phyloP scores from a whole-genome alignment of 2,888 invertebrate species.

The Ophion ventricosus region DNA sequence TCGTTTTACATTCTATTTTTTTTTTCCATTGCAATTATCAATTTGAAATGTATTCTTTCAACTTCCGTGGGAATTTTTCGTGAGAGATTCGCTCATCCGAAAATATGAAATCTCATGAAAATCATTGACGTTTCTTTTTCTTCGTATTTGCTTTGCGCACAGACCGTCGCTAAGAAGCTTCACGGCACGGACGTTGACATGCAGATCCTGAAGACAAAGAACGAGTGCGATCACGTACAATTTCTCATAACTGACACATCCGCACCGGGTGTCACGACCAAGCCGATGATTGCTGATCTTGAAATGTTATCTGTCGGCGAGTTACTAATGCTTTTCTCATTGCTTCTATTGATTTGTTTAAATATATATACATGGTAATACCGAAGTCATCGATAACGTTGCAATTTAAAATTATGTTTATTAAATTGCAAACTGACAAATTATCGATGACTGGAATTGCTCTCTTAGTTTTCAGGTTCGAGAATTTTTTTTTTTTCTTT shows the following conservation, averaged over 20 bases:
- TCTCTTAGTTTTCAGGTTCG: neutral
- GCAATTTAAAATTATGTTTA: too few relatives aligned
- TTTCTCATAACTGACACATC: slow-evolving; percentile 95
- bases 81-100: neutral
- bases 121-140: neutral
- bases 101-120: slow-evolving; percentile 12
- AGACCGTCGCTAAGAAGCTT: slow-evolving; percentile 97
- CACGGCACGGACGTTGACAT: slow-evolving; percentile 97
- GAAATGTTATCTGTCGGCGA: slow-evolving; percentile 89
- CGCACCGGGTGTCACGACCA: slow-evolving; percentile 86
- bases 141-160: slow-evolving; percentile 57
- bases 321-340: slow-evolving; percentile 59
- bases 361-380: neutral
- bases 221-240: slow-evolving; percentile 95
- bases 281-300: slow-evolving; percentile 89
- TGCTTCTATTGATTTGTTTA: too few relatives aligned
- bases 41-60: slow-evolving; percentile 5
- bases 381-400: neutral
- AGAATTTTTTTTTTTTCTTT: slow-evolving; percentile 35
- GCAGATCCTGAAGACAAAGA: slow-evolving; percentile 93
- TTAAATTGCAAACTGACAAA: neutral
- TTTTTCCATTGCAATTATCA: neutral
- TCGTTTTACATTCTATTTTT: slow-evolving; percentile 1
- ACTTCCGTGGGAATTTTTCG: neutral
- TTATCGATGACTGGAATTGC: neutral